Conservation (phyloP, 2,888 invertebrate genomes). For the Pollenia amentaria region DNA sequence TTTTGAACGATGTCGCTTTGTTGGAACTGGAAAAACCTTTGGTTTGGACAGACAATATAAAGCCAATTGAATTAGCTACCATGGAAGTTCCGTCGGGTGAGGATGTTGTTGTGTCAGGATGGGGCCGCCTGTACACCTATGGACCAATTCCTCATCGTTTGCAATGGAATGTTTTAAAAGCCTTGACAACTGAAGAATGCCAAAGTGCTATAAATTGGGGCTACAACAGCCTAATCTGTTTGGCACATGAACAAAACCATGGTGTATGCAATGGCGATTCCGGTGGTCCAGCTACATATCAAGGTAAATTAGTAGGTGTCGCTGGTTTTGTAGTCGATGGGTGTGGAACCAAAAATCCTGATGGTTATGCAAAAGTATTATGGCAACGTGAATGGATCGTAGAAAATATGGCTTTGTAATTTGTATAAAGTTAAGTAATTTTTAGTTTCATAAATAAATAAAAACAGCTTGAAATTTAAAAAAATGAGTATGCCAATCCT, state of each 20-base stretch:
- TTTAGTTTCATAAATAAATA: no score
- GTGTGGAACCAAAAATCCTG: slow-evolving; percentile 79
- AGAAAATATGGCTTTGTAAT: slow-evolving; percentile 37
- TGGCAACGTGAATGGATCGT: slow-evolving; percentile 72
- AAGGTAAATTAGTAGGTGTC: slow-evolving; percentile 80
- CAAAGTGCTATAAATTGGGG: slow-evolving; percentile 65
- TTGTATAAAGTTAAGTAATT: neutral
- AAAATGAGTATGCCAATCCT: no score
- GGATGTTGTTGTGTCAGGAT: slow-evolving; percentile 79
- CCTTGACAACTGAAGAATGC: slow-evolving; percentile 77
- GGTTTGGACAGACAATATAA: slow-evolving; percentile 75
- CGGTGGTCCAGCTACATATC: slow-evolving; percentile 81
- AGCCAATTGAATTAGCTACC: slow-evolving; percentile 78
- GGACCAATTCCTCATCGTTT: slow-evolving; percentile 77
- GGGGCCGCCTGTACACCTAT: slow-evolving; percentile 77
- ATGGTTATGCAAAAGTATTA: slow-evolving; percentile 81
- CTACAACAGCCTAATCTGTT: slow-evolving; percentile 79
- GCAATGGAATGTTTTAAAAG: slow-evolving; percentile 77
- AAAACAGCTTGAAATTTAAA: no score
- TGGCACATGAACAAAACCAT: slow-evolving; percentile 75
- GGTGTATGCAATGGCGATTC: slow-evolving; percentile 82
- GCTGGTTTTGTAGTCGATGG: slow-evolving; percentile 79
- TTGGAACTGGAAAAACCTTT: slow-evolving; percentile 78
- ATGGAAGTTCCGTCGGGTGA: slow-evolving; percentile 75
- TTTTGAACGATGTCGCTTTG: slow-evolving; percentile 80